phyloP scores from a whole-genome alignment of 2,888 invertebrate species.

The Diadromus collaris region DNA sequence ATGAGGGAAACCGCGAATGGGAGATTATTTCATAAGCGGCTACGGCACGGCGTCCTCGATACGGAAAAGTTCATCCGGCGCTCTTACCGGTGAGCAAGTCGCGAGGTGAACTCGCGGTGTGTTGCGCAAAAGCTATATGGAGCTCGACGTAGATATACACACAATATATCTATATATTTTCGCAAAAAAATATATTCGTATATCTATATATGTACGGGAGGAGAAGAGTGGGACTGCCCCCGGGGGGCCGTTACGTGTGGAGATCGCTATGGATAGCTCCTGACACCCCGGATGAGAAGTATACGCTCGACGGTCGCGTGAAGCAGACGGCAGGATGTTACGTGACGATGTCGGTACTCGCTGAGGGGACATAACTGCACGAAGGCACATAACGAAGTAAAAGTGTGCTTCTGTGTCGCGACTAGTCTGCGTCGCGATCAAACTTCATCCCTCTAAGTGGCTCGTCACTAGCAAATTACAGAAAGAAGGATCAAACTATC shows the following conservation, averaged over 20 bases:
- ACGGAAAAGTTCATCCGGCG: slow-evolving; percentile 76
- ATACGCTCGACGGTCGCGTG: slow-evolving; percentile 17
- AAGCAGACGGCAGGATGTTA: slow-evolving; percentile 45
- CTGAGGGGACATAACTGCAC: slow-evolving; percentile 33
- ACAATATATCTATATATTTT: slow-evolving; percentile 2
- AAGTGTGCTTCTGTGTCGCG: neutral
- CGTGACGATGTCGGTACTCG: slow-evolving; percentile 37
- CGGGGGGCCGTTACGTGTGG: slow-evolving; percentile 40
- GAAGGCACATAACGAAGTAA: slow-evolving; percentile 13
- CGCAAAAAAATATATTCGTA: neutral
- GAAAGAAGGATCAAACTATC: slow-evolving; percentile 35
- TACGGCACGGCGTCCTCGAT: slow-evolving; percentile 70
- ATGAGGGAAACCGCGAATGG: slow-evolving; percentile 44
- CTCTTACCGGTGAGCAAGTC: slow-evolving; percentile 59
- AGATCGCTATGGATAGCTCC: slow-evolving; percentile 27
- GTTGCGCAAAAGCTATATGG: slow-evolving; percentile 68
- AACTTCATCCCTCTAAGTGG: neutral
- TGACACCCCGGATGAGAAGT: slow-evolving; percentile 54
- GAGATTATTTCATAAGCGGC: slow-evolving; percentile 75
- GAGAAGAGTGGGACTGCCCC: slow-evolving; percentile 9
- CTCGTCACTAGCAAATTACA: neutral
- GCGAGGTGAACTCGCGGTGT: slow-evolving; percentile 61
- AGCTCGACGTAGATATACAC: slow-evolving; percentile 15
- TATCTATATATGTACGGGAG: slow-evolving; percentile 5
- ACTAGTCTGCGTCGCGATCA: slow-evolving; percentile 11